phyloP scores from a whole-genome alignment of 2,113 vertebrate species.

The Bombycilla garrulus region DNA sequence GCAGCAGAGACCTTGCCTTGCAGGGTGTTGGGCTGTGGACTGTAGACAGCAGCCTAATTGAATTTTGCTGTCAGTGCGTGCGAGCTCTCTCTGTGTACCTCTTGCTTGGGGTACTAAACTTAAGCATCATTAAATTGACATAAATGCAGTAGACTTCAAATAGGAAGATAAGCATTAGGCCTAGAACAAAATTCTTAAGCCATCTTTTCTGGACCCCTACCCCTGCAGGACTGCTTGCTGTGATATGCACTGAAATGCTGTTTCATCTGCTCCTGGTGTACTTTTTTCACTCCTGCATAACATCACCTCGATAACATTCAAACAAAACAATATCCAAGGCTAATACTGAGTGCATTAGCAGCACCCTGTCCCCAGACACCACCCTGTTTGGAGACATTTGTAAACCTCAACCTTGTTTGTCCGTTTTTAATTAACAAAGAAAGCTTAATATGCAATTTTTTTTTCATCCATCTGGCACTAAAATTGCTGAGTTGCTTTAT shows the following conservation, averaged over 20 bases:
- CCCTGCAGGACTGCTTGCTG: not conserved
- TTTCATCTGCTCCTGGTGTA: not conserved
- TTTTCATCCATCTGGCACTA: conserved; percentile 63
- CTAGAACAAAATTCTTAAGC: not conserved
- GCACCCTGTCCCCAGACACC: not conserved
- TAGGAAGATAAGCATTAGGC: not conserved
- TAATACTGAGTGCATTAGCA: not conserved
- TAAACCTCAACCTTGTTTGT: conserved; percentile 57
- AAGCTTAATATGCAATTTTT: conserved; percentile 64
- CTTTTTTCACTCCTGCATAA: not conserved
- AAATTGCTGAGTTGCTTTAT: conserved; percentile 73
- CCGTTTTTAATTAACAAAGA: conserved; percentile 75
- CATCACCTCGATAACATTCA: conserved; percentile 27
- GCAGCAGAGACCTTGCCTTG: not conserved
- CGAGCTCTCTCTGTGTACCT: not conserved
- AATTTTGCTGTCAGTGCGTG: not conserved
- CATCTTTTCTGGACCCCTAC: not conserved
- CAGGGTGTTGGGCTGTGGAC: not conserved
- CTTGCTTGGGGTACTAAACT: not conserved
- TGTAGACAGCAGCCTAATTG: not conserved
- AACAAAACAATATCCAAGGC: not conserved
- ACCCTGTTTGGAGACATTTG: conserved; percentile 48
- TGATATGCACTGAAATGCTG: not conserved
- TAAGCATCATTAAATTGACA: conserved; percentile 21
- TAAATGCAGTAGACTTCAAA: conserved; percentile 1